Conservation (phyloP, 2,797 vertebrate species). For the Centroberyx gerrardi region DNA sequence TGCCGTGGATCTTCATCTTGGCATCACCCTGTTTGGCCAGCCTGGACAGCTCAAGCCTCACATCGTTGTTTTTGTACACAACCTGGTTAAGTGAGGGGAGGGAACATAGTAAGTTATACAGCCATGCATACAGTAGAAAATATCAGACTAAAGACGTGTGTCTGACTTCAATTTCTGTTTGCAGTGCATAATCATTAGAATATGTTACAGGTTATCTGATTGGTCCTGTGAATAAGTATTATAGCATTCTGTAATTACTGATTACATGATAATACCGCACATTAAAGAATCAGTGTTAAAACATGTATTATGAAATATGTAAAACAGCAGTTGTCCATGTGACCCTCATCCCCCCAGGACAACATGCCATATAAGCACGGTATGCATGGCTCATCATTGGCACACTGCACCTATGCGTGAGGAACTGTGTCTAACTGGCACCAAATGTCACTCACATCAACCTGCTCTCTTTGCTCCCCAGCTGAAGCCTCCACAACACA, state of each 20-base stretch:
- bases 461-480: conserved; percentile 22
- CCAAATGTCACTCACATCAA: conserved; percentile 41
- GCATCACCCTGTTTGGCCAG: conserved; percentile 94
- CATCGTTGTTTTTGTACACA: conserved; percentile 99
- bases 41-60: conserved; percentile 95
- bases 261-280: too few relatives aligned
- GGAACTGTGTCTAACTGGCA: conserved; percentile 20
- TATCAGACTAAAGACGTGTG: not conserved
- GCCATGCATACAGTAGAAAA: not conserved
- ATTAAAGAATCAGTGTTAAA: not conserved
- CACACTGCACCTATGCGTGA: conserved; percentile 31
- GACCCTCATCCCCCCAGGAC: conserved; percentile 20
- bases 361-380: conserved; percentile 20
- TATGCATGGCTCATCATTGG: conserved; percentile 10
- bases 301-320: not conserved
- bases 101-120: conserved; percentile 5
- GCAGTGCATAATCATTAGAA: conserved; percentile 11
- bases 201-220: not conserved
- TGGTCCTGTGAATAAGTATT: not conserved
- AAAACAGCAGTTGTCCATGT: conserved; percentile 18
- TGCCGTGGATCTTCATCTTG: conserved; percentile 97
- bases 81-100: conserved; percentile 86
- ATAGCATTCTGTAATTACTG: not conserved
- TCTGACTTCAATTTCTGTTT: not conserved
- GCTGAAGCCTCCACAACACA: conserved; percentile 33